These are phyloP conservation scores for Halcyon malimbica DNA, from an alignment of 2,113 vertebrate genomes.

Conservation along the genomic window DNA sequence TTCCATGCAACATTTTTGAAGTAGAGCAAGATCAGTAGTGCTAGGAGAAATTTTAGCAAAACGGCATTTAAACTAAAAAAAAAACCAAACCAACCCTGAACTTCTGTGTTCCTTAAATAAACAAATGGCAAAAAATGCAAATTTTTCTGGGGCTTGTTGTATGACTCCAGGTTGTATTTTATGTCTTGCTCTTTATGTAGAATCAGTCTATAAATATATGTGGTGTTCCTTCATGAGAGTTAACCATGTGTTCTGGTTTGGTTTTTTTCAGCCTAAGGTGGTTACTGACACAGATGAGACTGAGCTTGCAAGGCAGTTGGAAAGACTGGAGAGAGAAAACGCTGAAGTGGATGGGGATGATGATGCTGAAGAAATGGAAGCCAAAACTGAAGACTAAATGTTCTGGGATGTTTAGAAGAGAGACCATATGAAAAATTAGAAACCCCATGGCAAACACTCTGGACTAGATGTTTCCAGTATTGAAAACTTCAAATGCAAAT, in stretches of 20 bases:
- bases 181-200: background rate
- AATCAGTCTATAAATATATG: background rate
- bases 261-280: conserved; percentile 88
- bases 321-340: conserved; percentile 94
- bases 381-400: conserved; percentile 91
- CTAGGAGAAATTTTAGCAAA: background rate
- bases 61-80: background rate
- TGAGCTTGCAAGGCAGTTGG: conserved; percentile 92
- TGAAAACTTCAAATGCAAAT: conserved; percentile 72
- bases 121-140: background rate
- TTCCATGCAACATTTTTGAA: background rate
- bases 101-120: background rate
- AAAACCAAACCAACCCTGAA: background rate
- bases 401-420: conserved; percentile 32
- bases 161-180: background rate
- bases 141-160: background rate
- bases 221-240: background rate
- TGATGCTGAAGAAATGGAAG: conserved; percentile 97
- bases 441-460: conserved; percentile 35
- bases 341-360: conserved; percentile 98
- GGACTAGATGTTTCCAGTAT: conserved; percentile 74
- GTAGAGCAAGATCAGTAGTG: background rate
- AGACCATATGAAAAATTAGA: conserved; percentile 28
- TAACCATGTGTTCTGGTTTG: background rate
- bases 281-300: conserved; percentile 98